phyloP scores from a whole-genome alignment of 1,140 invertebrate genomes.

The Tetramorium alpestre region DNA sequence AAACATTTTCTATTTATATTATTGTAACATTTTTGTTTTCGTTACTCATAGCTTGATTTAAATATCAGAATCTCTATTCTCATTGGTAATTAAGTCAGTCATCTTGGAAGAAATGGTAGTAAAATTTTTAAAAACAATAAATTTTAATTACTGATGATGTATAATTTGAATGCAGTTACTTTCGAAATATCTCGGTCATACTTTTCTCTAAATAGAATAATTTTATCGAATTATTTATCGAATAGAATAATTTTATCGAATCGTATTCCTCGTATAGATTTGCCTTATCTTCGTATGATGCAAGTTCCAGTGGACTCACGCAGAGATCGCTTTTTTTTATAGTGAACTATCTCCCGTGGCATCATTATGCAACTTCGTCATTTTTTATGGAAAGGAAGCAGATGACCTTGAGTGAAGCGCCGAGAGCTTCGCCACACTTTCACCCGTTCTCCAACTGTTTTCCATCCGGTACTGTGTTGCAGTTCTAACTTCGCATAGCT shows the following conservation, averaged over 20 bases:
- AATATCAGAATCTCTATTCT: background rate
- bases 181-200: background rate
- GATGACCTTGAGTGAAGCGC: slow-evolving; percentile 61
- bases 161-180: background rate
- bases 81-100: background rate
- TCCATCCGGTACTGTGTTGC: slow-evolving; percentile 25
- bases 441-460: slow-evolving; percentile 62
- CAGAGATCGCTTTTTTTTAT: slow-evolving; percentile 6
- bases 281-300: background rate
- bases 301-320: background rate
- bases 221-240: background rate
- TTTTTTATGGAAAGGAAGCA: slow-evolving; percentile 34
- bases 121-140: background rate
- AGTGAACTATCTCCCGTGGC: slow-evolving; percentile 3
- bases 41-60: background rate
- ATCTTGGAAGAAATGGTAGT: background rate
- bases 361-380: slow-evolving; percentile 29
- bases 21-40: background rate
- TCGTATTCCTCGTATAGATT: background rate
- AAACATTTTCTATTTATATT: slow-evolving; percentile 2
- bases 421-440: slow-evolving; percentile 61
- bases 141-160: background rate
- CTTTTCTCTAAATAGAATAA: background rate
- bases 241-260: background rate
- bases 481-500: background rate